Evolutionary conservation across 2,888 invertebrate species (phyloP).

Genomic region (Falcaria lacertinaria): DNA sequence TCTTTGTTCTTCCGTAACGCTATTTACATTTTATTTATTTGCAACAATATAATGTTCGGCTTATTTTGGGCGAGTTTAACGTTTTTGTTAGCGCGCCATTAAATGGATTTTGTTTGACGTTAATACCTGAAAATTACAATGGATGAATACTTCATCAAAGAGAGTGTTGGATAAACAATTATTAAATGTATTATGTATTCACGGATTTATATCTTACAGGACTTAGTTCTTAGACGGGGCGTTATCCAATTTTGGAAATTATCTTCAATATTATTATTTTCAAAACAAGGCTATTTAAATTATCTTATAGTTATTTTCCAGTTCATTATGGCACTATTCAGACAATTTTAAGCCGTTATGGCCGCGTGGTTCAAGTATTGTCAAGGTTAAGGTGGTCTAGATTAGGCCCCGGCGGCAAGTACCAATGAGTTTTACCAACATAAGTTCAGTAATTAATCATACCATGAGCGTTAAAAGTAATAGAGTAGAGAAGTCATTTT

Average conservation of each 20-base stretch:
- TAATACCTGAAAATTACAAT: slow-evolving; percentile 15
- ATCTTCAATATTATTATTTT: no score
- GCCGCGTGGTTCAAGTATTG: no score
- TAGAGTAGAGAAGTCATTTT: no score
- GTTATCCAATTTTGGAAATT: neutral
- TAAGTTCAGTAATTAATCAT: no score
- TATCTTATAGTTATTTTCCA: no score
- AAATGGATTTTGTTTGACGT: slow-evolving; percentile 33
- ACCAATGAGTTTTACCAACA: no score
- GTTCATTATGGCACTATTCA: no score
- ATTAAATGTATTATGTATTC: neutral
- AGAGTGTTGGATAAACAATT: neutral
- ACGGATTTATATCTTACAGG: neutral
- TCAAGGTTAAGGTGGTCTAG: no score
- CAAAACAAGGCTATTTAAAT: no score
- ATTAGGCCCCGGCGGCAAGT: no score
- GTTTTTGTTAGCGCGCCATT: slow-evolving; percentile 46
- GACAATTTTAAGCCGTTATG: no score
- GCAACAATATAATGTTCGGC: slow-evolving; percentile 51
- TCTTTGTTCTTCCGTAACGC: slow-evolving; percentile 68
- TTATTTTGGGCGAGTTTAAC: slow-evolving; percentile 34
- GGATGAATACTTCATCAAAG: slow-evolving; percentile 9
- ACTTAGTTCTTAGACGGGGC: neutral
- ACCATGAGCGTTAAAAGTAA: no score
- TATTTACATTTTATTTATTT: slow-evolving; percentile 74